Percentiles rank a stretch among this genome's conserved stretches.
Conservation (phyloP, 1,140 invertebrate species). For the Aphidius ervi region DNA sequence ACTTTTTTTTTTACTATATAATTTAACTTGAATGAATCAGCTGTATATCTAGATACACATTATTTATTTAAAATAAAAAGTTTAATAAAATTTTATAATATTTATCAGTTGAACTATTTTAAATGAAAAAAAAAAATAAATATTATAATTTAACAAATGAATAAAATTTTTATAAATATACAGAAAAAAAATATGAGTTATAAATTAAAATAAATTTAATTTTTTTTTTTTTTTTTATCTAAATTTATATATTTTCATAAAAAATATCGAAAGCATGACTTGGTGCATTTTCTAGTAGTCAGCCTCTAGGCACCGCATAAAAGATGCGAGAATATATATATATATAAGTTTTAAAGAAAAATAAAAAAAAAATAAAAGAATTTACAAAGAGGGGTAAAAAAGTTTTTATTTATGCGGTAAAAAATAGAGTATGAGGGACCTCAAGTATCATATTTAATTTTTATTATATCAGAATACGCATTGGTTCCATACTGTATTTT, state of each 20-base stretch:
- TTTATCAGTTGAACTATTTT: too few relatives aligned
- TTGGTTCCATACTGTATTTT: neutral
- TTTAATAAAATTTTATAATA: too few relatives aligned
- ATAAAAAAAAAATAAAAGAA: conserved; percentile 10
- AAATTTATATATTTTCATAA: conserved; percentile 5
- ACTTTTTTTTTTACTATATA: too few relatives aligned
- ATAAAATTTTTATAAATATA: neutral
- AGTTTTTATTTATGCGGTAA: conserved; percentile 22
- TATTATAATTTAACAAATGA: too few relatives aligned
- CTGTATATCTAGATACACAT: too few relatives aligned
- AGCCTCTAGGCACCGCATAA: conserved; percentile 5
- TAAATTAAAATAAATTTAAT: neutral
- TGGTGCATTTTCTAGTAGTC: neutral
- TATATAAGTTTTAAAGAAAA: neutral
- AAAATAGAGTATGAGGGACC: conserved; percentile 22
- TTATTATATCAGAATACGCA: conserved; percentile 43
- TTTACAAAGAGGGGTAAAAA: conserved; percentile 15
- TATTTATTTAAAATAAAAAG: too few relatives aligned
- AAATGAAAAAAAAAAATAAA: too few relatives aligned
- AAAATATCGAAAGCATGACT: neutral
- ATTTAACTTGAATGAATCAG: too few relatives aligned
- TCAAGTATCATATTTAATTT: conserved; percentile 53
- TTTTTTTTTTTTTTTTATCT: neutral
- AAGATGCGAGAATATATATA: conserved; percentile 6
- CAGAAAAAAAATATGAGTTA: neutral